Conservation (phyloP, 2,888 invertebrate species). For the Trachelus tabidus region DNA sequence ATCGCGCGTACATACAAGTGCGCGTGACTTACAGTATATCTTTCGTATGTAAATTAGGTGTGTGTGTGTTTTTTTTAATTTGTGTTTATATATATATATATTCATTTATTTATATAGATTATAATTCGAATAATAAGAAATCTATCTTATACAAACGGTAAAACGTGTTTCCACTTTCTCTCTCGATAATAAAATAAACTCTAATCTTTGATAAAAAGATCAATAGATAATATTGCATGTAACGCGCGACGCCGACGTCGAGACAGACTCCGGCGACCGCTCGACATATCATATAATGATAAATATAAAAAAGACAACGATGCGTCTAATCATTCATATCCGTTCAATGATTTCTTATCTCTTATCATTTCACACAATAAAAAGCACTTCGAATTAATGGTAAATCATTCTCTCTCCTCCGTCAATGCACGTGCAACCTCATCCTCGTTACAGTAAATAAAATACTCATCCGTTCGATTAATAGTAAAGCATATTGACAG, state of each 20-base stretch:
- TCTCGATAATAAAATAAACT: conserved; percentile 58
- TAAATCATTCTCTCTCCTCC: not conserved
- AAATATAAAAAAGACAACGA: conserved; percentile 37
- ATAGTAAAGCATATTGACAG: not conserved
- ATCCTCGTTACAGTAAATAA: not conserved
- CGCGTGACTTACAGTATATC: conserved; percentile 15
- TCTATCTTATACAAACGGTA: conserved; percentile 40
- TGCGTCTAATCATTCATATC: not conserved
- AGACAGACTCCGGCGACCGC: conserved; percentile 14
- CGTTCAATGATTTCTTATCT: not conserved
- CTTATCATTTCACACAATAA: not conserved
- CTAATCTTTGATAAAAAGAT: conserved; percentile 58
- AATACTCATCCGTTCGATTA: not conserved
- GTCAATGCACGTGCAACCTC: not conserved
- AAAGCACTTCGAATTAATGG: not conserved
- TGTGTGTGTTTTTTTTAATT: conserved; percentile 19
- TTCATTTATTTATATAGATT: conserved; percentile 21
- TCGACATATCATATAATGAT: conserved; percentile 30
- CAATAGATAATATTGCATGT: conserved; percentile 29
- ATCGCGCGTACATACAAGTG: conserved; percentile 41
- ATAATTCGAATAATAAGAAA: conserved; percentile 23
- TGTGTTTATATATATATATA: conserved; percentile 21
- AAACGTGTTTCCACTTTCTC: conserved; percentile 31
- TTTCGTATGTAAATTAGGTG: not conserved
- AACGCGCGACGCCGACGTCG: not conserved